Evolutionary conservation across 2,888 invertebrate species (phyloP), one percentile per base, ranked within the genome.

Genomic region (Neoitamus cyanurus): DNA sequence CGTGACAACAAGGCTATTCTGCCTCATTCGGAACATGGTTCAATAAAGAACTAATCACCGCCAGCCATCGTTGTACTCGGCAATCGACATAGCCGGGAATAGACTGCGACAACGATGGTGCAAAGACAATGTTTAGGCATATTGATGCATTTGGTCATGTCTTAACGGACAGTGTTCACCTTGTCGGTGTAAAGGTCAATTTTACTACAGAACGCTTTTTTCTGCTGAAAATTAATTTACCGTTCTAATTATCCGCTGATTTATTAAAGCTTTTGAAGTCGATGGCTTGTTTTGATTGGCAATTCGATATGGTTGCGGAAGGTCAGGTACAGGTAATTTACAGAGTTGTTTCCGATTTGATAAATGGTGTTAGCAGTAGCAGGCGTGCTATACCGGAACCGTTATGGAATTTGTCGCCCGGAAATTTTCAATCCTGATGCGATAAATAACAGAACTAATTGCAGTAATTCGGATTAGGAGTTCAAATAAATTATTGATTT

Each of bases 1-100:
- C 73, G 73, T 73, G 73, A 73, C 34, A 36, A 73, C 73, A 36
- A 73, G 73, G 73, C 37, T 72, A 20, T 31, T 30, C 13, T 31
- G 48, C 15, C n/a, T 72, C 34, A 15, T n/a, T 72, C 34, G 72
- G 34, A 34, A 9, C 36, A 36, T n/a, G 7, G 37, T 9, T 25
- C 20, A 73, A 37, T 20, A 36, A 36, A 34, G 73, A 73, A 73
- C 73, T 37, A 73, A 73, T 73, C 37, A 72, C 34, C 9, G 48
- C 48, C 48, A 58, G 25, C 58, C 58, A 58, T 58, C 25, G 58
- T 11, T 7, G 7, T 9, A 58, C 4, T 25, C 58, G 58, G 7
- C n/a, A 9, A 20, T 25, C 58, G 58, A 25, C n/a, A 9, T 1
- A 42, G n/a, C 11, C 37, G n/a, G 37, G n/a, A 11, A 42, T 42